Conservation (phyloP, 2,888 invertebrate species). For the Synanthedon formicaeformis region DNA sequence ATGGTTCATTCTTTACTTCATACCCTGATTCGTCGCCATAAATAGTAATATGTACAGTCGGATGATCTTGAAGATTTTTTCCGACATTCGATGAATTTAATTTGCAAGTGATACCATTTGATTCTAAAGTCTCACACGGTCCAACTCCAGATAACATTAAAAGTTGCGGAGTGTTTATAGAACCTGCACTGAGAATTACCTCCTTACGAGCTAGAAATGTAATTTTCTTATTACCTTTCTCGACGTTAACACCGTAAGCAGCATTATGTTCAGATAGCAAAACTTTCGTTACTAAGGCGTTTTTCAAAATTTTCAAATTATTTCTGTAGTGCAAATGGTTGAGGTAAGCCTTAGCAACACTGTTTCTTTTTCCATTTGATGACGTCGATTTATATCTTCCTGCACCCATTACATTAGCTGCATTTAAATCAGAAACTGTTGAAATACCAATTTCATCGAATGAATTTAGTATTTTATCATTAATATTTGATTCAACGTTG, state of each 20-base stretch:
- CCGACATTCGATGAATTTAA: constrained; percentile 60
- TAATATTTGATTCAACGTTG: constrained; percentile 34
- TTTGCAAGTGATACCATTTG: constrained; percentile 36
- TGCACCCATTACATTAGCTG: constrained; percentile 49
- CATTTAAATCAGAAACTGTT: constrained; percentile 43
- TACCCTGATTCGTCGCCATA: constrained; percentile 27
- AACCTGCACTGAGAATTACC: constrained; percentile 40
- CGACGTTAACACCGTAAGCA: constrained; percentile 42
- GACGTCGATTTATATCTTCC: constrained; percentile 54
- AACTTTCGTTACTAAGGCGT: constrained; percentile 58
- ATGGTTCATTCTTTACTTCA: constrained; percentile 10
- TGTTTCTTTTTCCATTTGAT: constrained; percentile 51
- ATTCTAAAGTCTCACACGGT: constrained; percentile 25
- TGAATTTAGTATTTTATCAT: constrained; percentile 29
- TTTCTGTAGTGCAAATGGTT: constrained; percentile 19
- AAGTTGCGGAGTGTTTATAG: constrained; percentile 45
- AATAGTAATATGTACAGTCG: constrained; percentile 38
- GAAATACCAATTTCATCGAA: constrained; percentile 54
- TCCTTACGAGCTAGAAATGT: constrained; percentile 31
- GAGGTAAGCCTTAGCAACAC: constrained; percentile 60
- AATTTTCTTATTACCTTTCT: constrained; percentile 22
- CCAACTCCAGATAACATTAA: constrained; percentile 64
- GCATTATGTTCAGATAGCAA: constrained; percentile 52
- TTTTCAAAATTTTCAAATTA: constrained; percentile 48
- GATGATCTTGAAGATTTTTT: constrained; percentile 65